A percentile compares a stretch with the other conserved stretches of the same genome.
Conservation (phyloP, 2,113 vertebrate species). For the Brienomyrus longianalis region DNA sequence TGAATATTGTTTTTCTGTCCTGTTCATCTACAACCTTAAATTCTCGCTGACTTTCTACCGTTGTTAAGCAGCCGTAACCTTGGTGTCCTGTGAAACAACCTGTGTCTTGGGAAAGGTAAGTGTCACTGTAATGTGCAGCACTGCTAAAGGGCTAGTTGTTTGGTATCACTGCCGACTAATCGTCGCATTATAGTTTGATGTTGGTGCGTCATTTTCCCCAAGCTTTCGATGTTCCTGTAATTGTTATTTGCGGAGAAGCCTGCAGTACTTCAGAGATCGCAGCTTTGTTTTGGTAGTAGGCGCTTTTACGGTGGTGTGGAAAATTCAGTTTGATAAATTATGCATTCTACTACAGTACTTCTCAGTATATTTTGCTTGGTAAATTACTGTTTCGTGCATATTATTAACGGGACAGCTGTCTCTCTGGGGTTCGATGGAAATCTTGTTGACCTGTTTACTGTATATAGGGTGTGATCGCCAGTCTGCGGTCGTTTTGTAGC, state of each 20-base stretch:
- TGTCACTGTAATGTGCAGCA: background rate
- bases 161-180: background rate
- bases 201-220: background rate
- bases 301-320: background rate
- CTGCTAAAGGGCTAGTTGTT: background rate
- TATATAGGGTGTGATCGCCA: background rate
- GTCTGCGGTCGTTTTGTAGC: background rate
- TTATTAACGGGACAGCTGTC: background rate
- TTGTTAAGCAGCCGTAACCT: background rate
- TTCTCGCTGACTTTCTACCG: background rate
- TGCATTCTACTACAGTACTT: background rate
- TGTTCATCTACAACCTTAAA: background rate
- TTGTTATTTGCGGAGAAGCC: background rate
- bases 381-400: background rate
- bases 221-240: background rate
- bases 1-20: background rate
- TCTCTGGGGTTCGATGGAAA: background rate
- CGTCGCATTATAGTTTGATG: background rate
- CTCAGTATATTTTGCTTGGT: background rate
- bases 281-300: background rate
- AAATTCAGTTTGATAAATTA: background rate
- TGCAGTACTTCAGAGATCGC: background rate
- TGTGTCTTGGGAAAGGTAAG: conserved; percentile 18
- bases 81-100: conserved; percentile 4
- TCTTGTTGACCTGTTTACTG: background rate